Percentiles rank a stretch among this genome's conserved stretches.
Conservation (phyloP, 1,140 invertebrate genomes). For the Maniola jurtina region DNA sequence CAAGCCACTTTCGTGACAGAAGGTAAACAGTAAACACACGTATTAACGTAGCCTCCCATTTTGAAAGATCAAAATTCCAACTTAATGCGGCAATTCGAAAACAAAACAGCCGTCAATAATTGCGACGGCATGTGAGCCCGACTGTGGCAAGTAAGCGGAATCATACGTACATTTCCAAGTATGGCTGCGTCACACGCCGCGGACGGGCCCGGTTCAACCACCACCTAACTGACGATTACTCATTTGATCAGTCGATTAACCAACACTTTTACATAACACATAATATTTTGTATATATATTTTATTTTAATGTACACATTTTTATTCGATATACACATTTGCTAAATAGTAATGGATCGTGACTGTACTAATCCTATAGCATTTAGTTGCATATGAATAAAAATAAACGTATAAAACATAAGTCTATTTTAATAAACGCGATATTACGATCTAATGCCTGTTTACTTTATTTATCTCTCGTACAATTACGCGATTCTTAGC, state of each 20-base stretch:
- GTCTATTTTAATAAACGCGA: not conserved
- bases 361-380: no score
- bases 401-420: no score
- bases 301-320: no score
- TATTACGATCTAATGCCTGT: not conserved
- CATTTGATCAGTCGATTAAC: not conserved
- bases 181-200: constrained; percentile 53
- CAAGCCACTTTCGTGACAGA: constrained; percentile 5
- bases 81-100: constrained; percentile 10
- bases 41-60: not conserved
- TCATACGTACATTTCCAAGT: constrained; percentile 74
- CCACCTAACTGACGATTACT: constrained; percentile 3
- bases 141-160: constrained; percentile 64
- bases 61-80: constrained; percentile 11
- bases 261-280: no score
- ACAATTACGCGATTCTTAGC: constrained; percentile 1
- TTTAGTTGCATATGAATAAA: no score
- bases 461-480: not conserved
- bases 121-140: constrained; percentile 51
- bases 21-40: constrained; percentile 6
- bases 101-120: constrained; percentile 7
- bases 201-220: constrained; percentile 42
- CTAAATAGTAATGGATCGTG: no score
- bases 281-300: no score
- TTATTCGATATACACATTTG: no score